Evolutionary conservation across 2,113 vertebrate species (phyloP), one percentile per base, ranked within the genome.

Genomic region (Phoxinus phoxinus): DNA sequence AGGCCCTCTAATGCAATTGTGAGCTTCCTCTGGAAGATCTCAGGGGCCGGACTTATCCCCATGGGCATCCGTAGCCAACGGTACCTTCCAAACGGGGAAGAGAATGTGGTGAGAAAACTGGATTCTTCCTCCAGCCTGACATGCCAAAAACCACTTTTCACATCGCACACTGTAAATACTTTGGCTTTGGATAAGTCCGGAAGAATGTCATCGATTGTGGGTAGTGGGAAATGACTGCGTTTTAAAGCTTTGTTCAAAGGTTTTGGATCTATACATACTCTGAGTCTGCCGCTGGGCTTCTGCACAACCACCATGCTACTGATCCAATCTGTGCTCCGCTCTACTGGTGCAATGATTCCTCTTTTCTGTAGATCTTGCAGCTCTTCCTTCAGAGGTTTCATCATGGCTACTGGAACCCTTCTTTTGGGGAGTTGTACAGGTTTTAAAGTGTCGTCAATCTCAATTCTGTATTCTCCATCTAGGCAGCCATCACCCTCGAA

Each of bases 111-210:
- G n/a, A 88, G 27, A 19, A 79, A 79, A 2, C 84, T 91, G 2
- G 81, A 91, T 59, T 88, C 86, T 11, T 90, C 78, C 5, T 87
- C 84, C 2, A 88, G 59, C 53, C 86, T 46, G 0, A 87, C 59
- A 53, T 90, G 83, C 82, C 88, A 91, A 65, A 88, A 89, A 0
- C 75, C 75, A 25, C 59, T 15, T 63, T 82, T 90, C 13, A 89
- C 53, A 3, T 91, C 83, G 44, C 86, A 88, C 6, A 86, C 75
- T 11, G 46, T 78, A 11, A 90, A 82, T 2, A 90, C 86, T 59
- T 86, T 88, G 0, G 82, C 74, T 75, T 81, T 81, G 3, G 85
- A 65, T 6, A 88, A 15, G 44, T 88, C 88, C 2, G 75, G 83
- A 2, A 89, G 25, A 0, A 88, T 86, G 72, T 91, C 79, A 6